phyloP scores from a whole-genome alignment of 1,140 invertebrate genomes.

The Pygmarrhopalites habei region DNA sequence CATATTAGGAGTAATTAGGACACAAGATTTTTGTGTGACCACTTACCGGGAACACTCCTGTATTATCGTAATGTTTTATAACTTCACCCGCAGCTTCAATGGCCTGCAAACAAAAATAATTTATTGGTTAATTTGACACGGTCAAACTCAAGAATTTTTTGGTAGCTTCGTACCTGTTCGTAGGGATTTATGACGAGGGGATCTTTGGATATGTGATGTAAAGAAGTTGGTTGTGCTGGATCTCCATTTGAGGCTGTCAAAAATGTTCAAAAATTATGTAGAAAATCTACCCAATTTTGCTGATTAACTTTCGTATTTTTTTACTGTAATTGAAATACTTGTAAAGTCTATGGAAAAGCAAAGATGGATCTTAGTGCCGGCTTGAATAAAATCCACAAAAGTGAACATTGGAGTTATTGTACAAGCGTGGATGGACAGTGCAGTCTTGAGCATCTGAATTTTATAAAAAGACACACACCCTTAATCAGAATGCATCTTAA shows the following conservation, averaged over 20 bases:
- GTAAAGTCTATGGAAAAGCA: slow-evolving; percentile 61
- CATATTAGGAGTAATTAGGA: too few relatives aligned
- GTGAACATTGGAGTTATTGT: slow-evolving; percentile 10
- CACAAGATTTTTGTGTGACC: too few relatives aligned
- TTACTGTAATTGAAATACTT: too few relatives aligned
- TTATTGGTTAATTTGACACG: too few relatives aligned
- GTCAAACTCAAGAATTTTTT: too few relatives aligned
- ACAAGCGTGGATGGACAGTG: neutral
- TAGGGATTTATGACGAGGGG: slow-evolving; percentile 50
- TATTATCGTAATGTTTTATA: slow-evolving; percentile 56
- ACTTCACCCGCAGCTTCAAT: slow-evolving; percentile 56
- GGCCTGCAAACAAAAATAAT: too few relatives aligned
- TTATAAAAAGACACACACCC: too few relatives aligned
- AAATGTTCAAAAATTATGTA: too few relatives aligned
- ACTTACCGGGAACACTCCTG: slow-evolving; percentile 52
- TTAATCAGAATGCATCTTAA: too few relatives aligned
- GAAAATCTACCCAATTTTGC: too few relatives aligned
- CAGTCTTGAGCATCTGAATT: neutral
- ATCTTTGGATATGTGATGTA: slow-evolving; percentile 52
- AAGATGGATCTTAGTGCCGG: slow-evolving; percentile 49
- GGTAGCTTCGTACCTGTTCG: too few relatives aligned
- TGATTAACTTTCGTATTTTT: too few relatives aligned
- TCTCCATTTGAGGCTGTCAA: slow-evolving; percentile 56
- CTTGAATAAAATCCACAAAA: slow-evolving; percentile 46
- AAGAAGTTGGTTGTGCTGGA: slow-evolving; percentile 50